phyloP scores from a whole-genome alignment of 2,888 invertebrate genomes.

The Metellina segmentata region DNA sequence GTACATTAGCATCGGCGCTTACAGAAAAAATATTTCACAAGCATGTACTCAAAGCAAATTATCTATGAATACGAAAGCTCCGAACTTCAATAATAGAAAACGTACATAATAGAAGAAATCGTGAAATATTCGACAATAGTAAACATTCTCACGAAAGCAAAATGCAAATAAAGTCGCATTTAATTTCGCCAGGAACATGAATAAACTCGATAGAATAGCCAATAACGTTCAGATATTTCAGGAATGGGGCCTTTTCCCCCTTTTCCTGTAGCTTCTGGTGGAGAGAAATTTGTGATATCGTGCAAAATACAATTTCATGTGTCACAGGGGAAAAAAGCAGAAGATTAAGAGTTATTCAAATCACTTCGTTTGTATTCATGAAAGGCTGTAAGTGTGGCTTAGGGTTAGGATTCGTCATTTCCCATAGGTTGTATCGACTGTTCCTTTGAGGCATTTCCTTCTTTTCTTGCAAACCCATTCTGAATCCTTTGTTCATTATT shows the following conservation, averaged over 20 bases:
- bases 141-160: conserved; percentile 10
- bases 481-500: conserved; percentile 14
- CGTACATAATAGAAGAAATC: too few relatives aligned
- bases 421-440: conserved; percentile 10
- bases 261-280: conserved; percentile 6
- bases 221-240: not conserved
- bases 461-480: conserved; percentile 2
- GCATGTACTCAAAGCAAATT: too few relatives aligned
- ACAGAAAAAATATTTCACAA: too few relatives aligned
- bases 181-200: not conserved
- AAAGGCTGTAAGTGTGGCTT: conserved; percentile 16
- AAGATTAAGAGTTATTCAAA: conserved; percentile 67
- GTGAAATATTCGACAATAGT: not conserved
- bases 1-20: too few relatives aligned
- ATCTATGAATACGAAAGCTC: too few relatives aligned
- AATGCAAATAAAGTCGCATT: conserved; percentile 20
- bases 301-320: conserved; percentile 17
- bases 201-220: not conserved
- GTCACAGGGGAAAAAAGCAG: conserved; percentile 12
- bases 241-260: not conserved
- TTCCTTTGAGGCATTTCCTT: not conserved
- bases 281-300: conserved; percentile 19
- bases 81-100: too few relatives aligned
- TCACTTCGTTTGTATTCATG: conserved; percentile 70
- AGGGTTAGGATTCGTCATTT: conserved; percentile 13